Conservation (phyloP, 2,888 invertebrate genomes). For the Amphipoea oculea region DNA sequence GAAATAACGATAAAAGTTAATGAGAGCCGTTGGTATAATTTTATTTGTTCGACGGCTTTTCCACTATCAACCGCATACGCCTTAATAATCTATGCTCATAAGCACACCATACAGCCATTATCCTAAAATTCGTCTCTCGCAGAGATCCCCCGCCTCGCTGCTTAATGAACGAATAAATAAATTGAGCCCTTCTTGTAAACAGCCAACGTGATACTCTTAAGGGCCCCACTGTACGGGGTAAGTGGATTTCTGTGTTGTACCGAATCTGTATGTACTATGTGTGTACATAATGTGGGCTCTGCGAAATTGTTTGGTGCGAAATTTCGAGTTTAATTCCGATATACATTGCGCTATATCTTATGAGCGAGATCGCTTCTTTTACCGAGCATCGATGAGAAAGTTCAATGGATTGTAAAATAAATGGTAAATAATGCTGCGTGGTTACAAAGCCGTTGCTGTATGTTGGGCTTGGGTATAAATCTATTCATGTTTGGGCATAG, state of each 20-base stretch:
- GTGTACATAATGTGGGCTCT: slow-evolving; percentile 78
- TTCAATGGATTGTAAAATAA: slow-evolving; percentile 59
- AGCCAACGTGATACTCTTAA: slow-evolving; percentile 82
- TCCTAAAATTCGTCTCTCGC: slow-evolving; percentile 88
- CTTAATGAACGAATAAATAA: slow-evolving; percentile 90
- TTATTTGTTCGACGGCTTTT: slow-evolving; percentile 64
- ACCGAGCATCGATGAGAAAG: slow-evolving; percentile 21
- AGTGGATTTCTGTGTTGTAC: slow-evolving; percentile 90
- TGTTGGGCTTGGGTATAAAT: slow-evolving; percentile 63
- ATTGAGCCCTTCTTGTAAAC: slow-evolving; percentile 88
- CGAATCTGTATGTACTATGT: slow-evolving; percentile 81
- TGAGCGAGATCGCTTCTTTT: slow-evolving; percentile 34
- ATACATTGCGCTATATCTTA: slow-evolving; percentile 44
- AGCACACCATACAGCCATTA: slow-evolving; percentile 81
- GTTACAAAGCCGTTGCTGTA: slow-evolving; percentile 34
- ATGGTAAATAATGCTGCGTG: slow-evolving; percentile 38
- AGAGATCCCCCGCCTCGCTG: slow-evolving; percentile 84
- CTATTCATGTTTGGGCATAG: slow-evolving; percentile 68
- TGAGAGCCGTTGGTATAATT: slow-evolving; percentile 59
- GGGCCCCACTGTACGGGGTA: slow-evolving; percentile 88
- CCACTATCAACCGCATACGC: slow-evolving; percentile 66
- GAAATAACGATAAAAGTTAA: slow-evolving; percentile 60
- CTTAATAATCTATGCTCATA: slow-evolving; percentile 73
- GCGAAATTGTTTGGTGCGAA: slow-evolving; percentile 57
- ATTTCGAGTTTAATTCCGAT: slow-evolving; percentile 61